phyloP scores from a whole-genome alignment of 2,113 vertebrate genomes.

The Lycaon pictus region DNA sequence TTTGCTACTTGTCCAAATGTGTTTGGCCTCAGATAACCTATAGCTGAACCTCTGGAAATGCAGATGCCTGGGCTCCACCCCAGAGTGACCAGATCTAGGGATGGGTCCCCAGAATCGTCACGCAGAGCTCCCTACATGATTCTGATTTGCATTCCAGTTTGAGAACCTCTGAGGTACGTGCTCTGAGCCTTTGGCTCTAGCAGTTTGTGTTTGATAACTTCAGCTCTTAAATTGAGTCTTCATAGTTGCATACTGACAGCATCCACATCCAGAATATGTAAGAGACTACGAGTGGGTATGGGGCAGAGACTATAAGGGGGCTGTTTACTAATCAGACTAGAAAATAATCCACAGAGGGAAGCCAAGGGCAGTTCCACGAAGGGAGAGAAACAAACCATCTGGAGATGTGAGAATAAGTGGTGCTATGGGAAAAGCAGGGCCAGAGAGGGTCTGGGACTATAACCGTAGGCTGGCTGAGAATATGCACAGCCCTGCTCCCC shows the following conservation, averaged over 20 bases:
- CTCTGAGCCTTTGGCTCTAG: background rate
- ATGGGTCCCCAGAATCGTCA: background rate
- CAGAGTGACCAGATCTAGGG: background rate
- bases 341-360: background rate
- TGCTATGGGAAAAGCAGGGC: no score
- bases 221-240: background rate
- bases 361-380: background rate
- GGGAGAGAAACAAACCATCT: background rate
- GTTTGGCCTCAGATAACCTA: background rate
- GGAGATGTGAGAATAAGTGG: background rate
- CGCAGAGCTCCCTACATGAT: background rate
- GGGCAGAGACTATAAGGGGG: background rate
- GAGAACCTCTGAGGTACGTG: background rate
- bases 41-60: background rate
- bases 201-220: background rate
- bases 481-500: accelerated
- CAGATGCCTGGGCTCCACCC: background rate
- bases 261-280: background rate
- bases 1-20: background rate
- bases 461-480: background rate
- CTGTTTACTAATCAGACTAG: background rate
- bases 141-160: background rate
- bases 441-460: background rate
- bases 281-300: accelerated
- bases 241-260: no score